Base-by-base conservation (phyloP, 2,888 invertebrate species). In the Thymelicus sylvestris region DNA sequence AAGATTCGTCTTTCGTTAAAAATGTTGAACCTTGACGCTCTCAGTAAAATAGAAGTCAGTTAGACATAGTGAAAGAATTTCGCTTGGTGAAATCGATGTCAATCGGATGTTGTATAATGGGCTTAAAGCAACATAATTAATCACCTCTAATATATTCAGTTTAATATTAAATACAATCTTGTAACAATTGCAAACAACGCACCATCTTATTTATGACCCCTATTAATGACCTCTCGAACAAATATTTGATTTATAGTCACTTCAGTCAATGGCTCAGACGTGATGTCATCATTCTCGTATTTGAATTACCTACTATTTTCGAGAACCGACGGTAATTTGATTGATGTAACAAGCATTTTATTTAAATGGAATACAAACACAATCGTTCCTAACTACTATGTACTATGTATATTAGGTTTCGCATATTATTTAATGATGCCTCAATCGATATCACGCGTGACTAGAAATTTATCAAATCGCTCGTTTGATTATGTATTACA, bases 311-410 rank as follows among this genome's bases (percentile, higher is more conserved):
- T 64, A 59, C 48, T 59, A 48, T 64, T 64, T 70, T 70, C 50
- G 65, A 70, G 24, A 41, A 44, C 38, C 60, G 65, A 59, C 60
- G 70, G 65, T 70, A 70, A 70, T 65, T 70, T 70, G 65, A 70
- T 69, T 69, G 48, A 69, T 69, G 69, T 64, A 64, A 39, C 63
- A 64, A 55, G 57, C 57, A 47, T 59, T 31, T 68, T 67, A 60
- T 63, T 64, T 57, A 59, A 59, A 60, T 70, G 60, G 60, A 50
- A 31, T 70, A 65, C 15, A 60, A 60, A 57, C 38, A 44, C 19
- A 61, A 44, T 63, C 48, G 38, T 65, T 50, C 59, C 57, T 60
- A 65, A 65, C 57, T 60, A 65, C 70, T 38, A 57, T 38, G 57
- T 10, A 31, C n/a, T 19, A 19, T 19, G 2, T 31, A 31, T 31